Conservation (phyloP, 2,888 invertebrate genomes). For the Smittia sp. region DNA sequence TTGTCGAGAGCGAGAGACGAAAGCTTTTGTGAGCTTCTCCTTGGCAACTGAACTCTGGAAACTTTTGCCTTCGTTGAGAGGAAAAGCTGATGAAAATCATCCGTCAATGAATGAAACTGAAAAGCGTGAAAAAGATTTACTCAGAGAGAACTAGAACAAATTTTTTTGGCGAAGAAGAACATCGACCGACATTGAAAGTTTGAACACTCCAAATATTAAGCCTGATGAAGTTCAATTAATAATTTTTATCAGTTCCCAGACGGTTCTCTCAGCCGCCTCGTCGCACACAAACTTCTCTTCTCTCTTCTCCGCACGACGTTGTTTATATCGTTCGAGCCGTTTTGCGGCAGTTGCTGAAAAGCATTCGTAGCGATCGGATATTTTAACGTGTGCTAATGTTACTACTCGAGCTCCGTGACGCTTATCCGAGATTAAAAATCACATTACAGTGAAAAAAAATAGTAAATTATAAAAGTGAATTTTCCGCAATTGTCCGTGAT, state of each 20-base stretch:
- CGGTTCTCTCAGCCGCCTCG: not conserved
- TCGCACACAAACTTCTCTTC: not conserved
- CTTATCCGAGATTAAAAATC: not conserved
- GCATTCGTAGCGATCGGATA: conserved; percentile 17
- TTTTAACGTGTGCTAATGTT: not conserved
- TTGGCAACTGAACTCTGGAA: too few relatives aligned
- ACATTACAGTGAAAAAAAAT: not conserved
- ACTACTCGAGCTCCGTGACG: not conserved
- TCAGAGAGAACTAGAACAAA: too few relatives aligned
- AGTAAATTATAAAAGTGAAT: not conserved
- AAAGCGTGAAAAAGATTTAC: too few relatives aligned
- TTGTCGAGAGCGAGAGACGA: too few relatives aligned
- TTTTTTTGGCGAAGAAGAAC: too few relatives aligned
- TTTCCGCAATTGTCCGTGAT: not conserved
- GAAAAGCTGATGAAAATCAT: too few relatives aligned
- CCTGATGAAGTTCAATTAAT: not conserved
- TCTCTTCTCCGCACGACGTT: not conserved
- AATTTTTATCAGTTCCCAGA: not conserved
- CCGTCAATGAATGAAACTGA: too few relatives aligned
- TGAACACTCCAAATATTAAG: not conserved
- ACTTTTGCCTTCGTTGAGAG: too few relatives aligned
- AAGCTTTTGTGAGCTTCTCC: too few relatives aligned
- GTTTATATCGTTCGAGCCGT: not conserved
- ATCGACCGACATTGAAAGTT: not conserved
- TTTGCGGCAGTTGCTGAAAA: conserved; percentile 14